These are phyloP conservation scores for Magallana nippona DNA, from an alignment of 2,888 invertebrate species.

Conservation along the genomic window DNA sequence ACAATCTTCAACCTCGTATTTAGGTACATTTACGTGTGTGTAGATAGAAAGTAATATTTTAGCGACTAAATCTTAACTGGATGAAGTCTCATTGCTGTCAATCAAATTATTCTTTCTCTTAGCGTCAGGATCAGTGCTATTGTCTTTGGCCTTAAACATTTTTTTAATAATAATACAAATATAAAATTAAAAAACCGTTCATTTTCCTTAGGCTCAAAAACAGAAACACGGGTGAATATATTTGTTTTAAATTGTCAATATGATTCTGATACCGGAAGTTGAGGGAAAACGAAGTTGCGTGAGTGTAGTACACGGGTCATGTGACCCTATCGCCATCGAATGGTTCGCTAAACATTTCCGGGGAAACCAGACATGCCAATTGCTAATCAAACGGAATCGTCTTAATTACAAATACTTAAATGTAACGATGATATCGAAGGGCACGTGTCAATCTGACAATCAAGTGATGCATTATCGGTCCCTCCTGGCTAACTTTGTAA, in stretches of 20 bases:
- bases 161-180: neutral
- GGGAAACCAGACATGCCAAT: neutral
- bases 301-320: slow-evolving; percentile 4
- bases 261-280: neutral
- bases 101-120: no score
- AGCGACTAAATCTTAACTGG: no score
- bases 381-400: slow-evolving; percentile 29
- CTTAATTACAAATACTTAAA: slow-evolving; percentile 35
- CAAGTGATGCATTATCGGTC: slow-evolving; percentile 10
- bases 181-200: no score
- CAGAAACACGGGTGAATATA: no score
- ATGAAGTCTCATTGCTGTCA: no score
- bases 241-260: neutral
- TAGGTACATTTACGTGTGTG: no score
- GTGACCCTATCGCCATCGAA: slow-evolving; percentile 21
- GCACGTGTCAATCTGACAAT: slow-evolving; percentile 24
- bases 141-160: neutral
- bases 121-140: neutral
- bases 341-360: slow-evolving; percentile 25
- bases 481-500: slow-evolving; percentile 25
- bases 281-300: neutral
- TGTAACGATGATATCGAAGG: slow-evolving; percentile 10
- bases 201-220: no score
- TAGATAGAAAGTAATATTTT: no score
- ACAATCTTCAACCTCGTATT: no score